phyloP scores from a whole-genome alignment of 1,140 invertebrate species.

The Drosophila baimaii region DNA sequence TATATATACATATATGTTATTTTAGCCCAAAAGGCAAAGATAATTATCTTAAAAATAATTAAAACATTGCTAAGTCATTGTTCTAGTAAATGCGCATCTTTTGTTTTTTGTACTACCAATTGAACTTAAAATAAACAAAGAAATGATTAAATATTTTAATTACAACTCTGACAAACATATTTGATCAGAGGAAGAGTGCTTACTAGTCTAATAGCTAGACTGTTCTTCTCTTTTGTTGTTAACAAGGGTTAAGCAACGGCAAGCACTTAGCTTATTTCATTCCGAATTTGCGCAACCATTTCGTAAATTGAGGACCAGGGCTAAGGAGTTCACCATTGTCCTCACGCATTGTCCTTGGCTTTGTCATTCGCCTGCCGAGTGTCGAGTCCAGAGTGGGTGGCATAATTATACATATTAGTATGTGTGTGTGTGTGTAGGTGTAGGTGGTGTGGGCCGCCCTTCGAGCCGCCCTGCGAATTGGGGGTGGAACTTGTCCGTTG shows the following conservation, averaged over 20 bases:
- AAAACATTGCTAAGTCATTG: too few relatives aligned
- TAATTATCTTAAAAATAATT: too few relatives aligned
- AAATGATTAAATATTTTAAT: neutral
- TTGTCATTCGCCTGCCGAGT: conserved; percentile 19
- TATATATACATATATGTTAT: too few relatives aligned
- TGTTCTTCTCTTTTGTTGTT: neutral
- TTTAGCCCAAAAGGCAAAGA: too few relatives aligned
- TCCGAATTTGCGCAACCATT: conserved; percentile 2
- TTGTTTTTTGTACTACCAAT: too few relatives aligned
- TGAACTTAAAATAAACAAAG: too few relatives aligned
- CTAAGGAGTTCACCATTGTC: conserved; percentile 42
- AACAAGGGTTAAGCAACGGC: conserved; percentile 9
- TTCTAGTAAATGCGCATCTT: too few relatives aligned
- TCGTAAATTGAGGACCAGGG: conserved; percentile 19
- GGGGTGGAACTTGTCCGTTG: conserved; percentile 13
- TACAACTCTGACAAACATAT: too few relatives aligned
- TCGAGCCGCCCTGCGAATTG: conserved; percentile 13
- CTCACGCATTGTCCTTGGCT: conserved; percentile 44
- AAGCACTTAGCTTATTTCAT: conserved; percentile 31
- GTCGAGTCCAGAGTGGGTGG: neutral
- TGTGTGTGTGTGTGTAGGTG: too few relatives aligned
- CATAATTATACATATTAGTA: too few relatives aligned
- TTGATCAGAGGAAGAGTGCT: neutral
- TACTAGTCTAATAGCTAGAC: too few relatives aligned
- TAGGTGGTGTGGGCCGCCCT: conserved; percentile 25